Evolutionary conservation across 2,797 vertebrate genomes (phyloP).

Genomic region (Enteromius trimaculatus): DNA sequence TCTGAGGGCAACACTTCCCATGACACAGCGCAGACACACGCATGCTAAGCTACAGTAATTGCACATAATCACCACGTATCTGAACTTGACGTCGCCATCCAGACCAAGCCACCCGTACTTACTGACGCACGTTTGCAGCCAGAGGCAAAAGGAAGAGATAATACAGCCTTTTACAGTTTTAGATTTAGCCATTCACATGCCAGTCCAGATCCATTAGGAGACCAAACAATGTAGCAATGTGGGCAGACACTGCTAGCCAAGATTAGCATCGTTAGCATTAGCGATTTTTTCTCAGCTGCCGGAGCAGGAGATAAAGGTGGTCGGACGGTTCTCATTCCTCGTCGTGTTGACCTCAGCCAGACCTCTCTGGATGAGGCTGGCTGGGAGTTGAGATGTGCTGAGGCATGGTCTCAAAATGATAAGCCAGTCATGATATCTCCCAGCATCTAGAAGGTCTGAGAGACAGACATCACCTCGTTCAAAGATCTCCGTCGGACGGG

Average conservation of each 20-base stretch:
- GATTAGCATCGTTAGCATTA: constrained; percentile 48
- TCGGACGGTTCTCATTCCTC: not conserved
- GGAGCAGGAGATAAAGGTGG: constrained; percentile 25
- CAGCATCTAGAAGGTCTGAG: constrained; percentile 13
- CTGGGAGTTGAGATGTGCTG: constrained; percentile 23
- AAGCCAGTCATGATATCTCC: constrained; percentile 37
- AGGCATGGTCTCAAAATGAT: constrained; percentile 35
- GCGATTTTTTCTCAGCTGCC: constrained; percentile 32
- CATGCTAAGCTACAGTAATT: constrained; percentile 84
- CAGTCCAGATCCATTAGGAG: constrained; percentile 40
- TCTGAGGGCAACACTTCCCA: constrained; percentile 35
- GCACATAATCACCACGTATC: constrained; percentile 79
- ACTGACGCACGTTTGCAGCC: constrained; percentile 71
- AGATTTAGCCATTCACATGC: constrained; percentile 74
- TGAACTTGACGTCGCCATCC: constrained; percentile 42
- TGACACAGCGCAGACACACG: constrained; percentile 75
- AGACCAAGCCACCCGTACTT: constrained; percentile 52
- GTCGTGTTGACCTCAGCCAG: not conserved
- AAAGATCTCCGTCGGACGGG: constrained; percentile 91
- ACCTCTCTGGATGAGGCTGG: constrained; percentile 19
- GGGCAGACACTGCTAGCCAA: constrained; percentile 36
- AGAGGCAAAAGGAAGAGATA: constrained; percentile 66
- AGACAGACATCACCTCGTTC: constrained; percentile 56
- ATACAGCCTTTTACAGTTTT: constrained; percentile 52
- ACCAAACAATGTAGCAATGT: constrained; percentile 35